A percentile compares a stretch with the other conserved stretches of the same genome.
These are phyloP conservation scores for Delphinapterus leucas DNA, from an alignment of 2,113 vertebrate genomes.

Conservation along the genomic window DNA sequence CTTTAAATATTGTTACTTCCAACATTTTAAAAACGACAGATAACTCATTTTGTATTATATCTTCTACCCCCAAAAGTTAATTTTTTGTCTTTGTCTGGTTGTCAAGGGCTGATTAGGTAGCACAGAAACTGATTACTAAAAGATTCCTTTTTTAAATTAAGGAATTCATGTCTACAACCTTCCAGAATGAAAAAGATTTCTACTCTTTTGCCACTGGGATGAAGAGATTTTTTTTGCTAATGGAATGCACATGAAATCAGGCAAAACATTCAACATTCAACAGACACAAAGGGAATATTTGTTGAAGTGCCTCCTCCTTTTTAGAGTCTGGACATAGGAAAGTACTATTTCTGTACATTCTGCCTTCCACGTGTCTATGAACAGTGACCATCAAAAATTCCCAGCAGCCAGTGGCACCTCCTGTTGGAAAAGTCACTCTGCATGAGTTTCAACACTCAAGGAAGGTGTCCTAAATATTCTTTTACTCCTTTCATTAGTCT, in stretches of 20 bases:
- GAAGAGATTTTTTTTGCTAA: not conserved
- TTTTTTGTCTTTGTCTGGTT: constrained; percentile 43
- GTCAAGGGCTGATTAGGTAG: constrained; percentile 30
- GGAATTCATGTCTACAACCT: not conserved
- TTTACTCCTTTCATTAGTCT: not conserved
- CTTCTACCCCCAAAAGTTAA: not conserved
- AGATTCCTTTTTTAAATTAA: not conserved
- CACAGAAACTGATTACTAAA: constrained; percentile 28
- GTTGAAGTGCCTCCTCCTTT: not conserved
- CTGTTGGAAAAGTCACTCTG: not conserved
- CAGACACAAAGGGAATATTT: not conserved
- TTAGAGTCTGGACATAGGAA: not conserved
- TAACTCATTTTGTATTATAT: constrained; percentile 17
- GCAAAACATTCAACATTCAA: not conserved
- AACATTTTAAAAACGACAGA: constrained; percentile 13
- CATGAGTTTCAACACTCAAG: not conserved
- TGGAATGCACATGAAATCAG: not conserved
- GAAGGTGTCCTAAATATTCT: not conserved
- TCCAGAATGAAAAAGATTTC: not conserved
- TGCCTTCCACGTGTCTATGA: not conserved
- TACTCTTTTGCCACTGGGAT: not conserved
- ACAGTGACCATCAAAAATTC: not conserved
- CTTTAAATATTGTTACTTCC: not conserved
- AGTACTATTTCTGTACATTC: not conserved
- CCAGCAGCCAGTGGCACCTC: not conserved